Evolutionary conservation across 2,113 vertebrate genomes (phyloP).

Genomic region (Salvator merianae): DNA sequence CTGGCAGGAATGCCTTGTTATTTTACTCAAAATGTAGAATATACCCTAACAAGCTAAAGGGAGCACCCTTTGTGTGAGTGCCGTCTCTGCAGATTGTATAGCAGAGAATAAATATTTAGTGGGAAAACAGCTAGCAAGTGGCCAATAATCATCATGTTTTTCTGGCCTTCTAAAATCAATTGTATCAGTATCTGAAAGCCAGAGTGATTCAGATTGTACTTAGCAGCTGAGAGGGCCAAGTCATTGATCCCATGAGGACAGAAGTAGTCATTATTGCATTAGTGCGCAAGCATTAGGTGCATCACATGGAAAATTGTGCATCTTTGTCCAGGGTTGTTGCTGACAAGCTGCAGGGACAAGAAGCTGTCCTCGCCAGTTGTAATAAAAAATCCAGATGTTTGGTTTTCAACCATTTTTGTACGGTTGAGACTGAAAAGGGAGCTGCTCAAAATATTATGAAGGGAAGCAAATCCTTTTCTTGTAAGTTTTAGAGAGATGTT

Average conservation of each 20-base stretch:
- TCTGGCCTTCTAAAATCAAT: not conserved
- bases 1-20: not conserved
- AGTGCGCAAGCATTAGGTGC: not conserved
- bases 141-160: not conserved
- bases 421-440: no score
- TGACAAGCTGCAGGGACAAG: not conserved
- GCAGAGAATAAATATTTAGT: not conserved
- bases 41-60: conserved; percentile 4
- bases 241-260: not conserved
- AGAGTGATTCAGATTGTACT: not conserved
- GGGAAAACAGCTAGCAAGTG: not conserved
- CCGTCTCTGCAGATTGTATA: not conserved
- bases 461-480: no score
- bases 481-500: no score
- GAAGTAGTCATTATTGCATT: not conserved
- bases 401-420: no score
- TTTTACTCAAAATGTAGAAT: not conserved
- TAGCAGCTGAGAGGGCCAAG: not conserved
- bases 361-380: not conserved
- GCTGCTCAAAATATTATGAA: no score
- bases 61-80: not conserved
- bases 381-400: no score
- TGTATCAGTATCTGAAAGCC: not conserved
- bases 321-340: not conserved
- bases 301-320: not conserved